Percentiles rank a stretch among this genome's conserved stretches.
phyloP scores from a whole-genome alignment of 1,140 invertebrate species.

The Papilio aristodemus region DNA sequence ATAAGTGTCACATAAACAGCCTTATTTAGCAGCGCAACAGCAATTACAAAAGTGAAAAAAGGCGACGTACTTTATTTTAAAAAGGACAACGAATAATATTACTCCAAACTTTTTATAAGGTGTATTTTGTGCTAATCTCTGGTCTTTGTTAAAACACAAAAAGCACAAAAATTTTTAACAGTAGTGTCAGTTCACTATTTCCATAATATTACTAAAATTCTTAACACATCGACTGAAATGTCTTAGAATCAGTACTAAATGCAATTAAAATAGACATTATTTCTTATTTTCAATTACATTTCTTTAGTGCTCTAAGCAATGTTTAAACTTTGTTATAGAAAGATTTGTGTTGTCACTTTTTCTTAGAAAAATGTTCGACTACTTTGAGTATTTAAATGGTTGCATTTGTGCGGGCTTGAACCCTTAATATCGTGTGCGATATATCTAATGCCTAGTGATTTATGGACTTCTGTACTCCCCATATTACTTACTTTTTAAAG shows the following conservation, averaged over 20 bases:
- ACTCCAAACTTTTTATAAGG: not conserved
- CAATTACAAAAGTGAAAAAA: slow-evolving; percentile 19
- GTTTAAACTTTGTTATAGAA: too few species aligned
- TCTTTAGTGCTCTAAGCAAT: too few species aligned
- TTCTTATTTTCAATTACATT: too few species aligned
- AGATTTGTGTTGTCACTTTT: not conserved
- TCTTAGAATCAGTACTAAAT: too few species aligned
- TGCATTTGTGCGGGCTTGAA: slow-evolving; percentile 36
- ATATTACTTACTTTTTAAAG: slow-evolving; percentile 61
- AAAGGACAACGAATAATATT: not conserved
- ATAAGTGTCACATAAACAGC: slow-evolving; percentile 31
- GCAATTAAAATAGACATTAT: too few species aligned
- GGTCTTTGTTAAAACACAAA: too few species aligned
- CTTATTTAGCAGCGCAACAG: slow-evolving; percentile 25
- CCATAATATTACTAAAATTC: too few species aligned
- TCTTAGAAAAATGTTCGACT: not conserved
- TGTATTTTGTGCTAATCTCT: not conserved
- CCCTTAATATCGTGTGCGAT: slow-evolving; percentile 50
- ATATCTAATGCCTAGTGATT: slow-evolving; percentile 68
- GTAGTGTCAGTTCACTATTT: too few species aligned
- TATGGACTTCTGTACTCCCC: slow-evolving; percentile 56
- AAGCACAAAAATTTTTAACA: too few species aligned
- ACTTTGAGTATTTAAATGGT: slow-evolving; percentile 24
- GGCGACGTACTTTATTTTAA: slow-evolving; percentile 6
- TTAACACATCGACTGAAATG: too few species aligned